phyloP scores from a whole-genome alignment of 2,888 invertebrate genomes.

The Scrobipalpa costella region DNA sequence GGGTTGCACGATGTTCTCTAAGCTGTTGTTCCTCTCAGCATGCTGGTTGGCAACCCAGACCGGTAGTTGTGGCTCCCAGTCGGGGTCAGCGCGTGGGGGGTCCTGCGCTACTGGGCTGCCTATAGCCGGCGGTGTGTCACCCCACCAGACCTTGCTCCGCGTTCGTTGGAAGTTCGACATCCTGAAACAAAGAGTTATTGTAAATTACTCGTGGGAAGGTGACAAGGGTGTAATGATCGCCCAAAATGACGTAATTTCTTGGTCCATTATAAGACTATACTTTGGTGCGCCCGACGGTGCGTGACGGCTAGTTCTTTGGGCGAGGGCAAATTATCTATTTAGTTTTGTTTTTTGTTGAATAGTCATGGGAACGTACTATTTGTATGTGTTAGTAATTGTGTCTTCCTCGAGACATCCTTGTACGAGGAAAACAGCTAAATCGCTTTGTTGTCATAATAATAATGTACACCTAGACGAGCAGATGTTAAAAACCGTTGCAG shows the following conservation, averaged over 20 bases:
- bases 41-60: conserved; percentile 77
- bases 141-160: conserved; percentile 86
- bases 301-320: conserved; percentile 56
- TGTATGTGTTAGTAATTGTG: conserved; percentile 27
- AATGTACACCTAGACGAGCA: conserved; percentile 50
- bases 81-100: conserved; percentile 60
- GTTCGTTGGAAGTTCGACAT: conserved; percentile 86
- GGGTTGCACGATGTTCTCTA: conserved; percentile 62
- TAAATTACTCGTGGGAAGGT: conserved; percentile 70
- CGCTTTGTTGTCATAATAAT: conserved; percentile 45
- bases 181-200: conserved; percentile 61
- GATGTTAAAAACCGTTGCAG: conserved; percentile 79
- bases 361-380: conserved; percentile 57
- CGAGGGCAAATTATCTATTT: conserved; percentile 57
- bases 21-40: conserved; percentile 65
- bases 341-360: conserved; percentile 55
- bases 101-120: conserved; percentile 72
- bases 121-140: conserved; percentile 70
- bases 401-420: conserved; percentile 12
- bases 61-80: conserved; percentile 77
- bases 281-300: conserved; percentile 58
- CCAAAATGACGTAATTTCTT: conserved; percentile 69
- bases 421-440: not conserved
- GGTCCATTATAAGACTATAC: conserved; percentile 61
- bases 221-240: conserved; percentile 61